A percentile compares a stretch with the other conserved stretches of the same genome.
phyloP scores from a whole-genome alignment of 2,113 vertebrate genomes.

The Montifringilla adamsi region DNA sequence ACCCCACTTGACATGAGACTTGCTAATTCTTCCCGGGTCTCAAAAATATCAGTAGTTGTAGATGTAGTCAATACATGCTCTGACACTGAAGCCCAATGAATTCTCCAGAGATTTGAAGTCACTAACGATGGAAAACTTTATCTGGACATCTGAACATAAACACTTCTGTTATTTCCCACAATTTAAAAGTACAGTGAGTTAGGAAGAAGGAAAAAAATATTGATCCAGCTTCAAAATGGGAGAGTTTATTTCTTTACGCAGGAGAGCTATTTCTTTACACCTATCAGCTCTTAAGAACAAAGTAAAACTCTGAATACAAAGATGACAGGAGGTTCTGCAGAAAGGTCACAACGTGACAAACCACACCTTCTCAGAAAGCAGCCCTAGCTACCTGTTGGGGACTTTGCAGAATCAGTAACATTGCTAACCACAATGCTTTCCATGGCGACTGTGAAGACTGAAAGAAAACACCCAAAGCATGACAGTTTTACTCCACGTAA shows the following conservation, averaged over 20 bases:
- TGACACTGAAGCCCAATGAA: not conserved
- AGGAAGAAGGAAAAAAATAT: not conserved
- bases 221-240: not conserved
- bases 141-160: not conserved
- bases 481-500: not conserved
- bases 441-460: not conserved
- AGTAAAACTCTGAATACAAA: not conserved
- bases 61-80: not conserved
- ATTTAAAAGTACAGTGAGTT: not conserved
- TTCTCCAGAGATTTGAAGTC: not conserved
- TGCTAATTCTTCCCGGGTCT: not conserved
- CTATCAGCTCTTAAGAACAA: not conserved
- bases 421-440: not conserved
- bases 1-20: not conserved
- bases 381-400: not conserved
- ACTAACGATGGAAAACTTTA: not conserved
- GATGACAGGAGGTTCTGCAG: not conserved
- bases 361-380: not conserved
- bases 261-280: not conserved
- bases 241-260: not conserved
- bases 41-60: not conserved
- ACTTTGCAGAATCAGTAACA: not conserved
- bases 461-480: not conserved
- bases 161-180: not conserved
- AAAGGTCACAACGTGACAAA: not conserved